Percentiles rank a stretch among this genome's conserved stretches.
These are phyloP conservation scores for Hypolimnas misippus DNA, from an alignment of 2,888 invertebrate genomes.

Conservation along the genomic window DNA sequence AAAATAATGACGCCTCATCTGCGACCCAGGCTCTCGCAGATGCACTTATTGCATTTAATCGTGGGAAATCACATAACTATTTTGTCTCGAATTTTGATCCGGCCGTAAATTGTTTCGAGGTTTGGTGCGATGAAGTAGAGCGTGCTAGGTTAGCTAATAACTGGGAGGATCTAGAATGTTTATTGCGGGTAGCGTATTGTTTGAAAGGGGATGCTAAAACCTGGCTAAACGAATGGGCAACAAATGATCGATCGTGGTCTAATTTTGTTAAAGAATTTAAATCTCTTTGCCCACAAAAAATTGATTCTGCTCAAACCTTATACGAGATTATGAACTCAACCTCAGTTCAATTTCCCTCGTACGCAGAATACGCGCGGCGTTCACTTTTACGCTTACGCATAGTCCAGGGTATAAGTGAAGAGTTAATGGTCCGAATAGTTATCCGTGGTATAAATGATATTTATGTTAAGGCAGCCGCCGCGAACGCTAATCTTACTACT, in stretches of 20 bases:
- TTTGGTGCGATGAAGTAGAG: conserved; percentile 46
- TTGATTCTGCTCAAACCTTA: conserved; percentile 43
- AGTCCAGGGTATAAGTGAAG: conserved; percentile 45
- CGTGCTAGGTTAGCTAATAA: conserved; percentile 39
- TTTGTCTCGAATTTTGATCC: conserved; percentile 45
- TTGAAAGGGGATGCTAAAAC: conserved; percentile 40
- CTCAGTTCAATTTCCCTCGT: conserved; percentile 41
- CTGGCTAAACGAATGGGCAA: conserved; percentile 47
- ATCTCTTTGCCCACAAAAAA: conserved; percentile 40
- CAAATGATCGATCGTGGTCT: conserved; percentile 42
- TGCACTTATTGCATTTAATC: conserved; percentile 2
- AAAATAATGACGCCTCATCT: not conserved
- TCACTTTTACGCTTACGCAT: conserved; percentile 44
- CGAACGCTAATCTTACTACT: conserved; percentile 41
- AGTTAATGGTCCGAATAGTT: conserved; percentile 41
- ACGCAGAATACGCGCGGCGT: conserved; percentile 48
- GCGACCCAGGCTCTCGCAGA: not conserved
- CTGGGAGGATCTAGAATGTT: conserved; percentile 41
- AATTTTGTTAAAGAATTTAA: conserved; percentile 46
- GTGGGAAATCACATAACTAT: conserved; percentile 7
- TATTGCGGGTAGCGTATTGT: conserved; percentile 38
- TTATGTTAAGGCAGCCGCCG: conserved; percentile 44
- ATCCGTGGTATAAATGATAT: conserved; percentile 39
- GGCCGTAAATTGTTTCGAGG: conserved; percentile 39
- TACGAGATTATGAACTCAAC: conserved; percentile 42